These are phyloP conservation scores for Neosilurus mollespiculum DNA, from an alignment of 2,797 vertebrate genomes.

Conservation along the genomic window DNA sequence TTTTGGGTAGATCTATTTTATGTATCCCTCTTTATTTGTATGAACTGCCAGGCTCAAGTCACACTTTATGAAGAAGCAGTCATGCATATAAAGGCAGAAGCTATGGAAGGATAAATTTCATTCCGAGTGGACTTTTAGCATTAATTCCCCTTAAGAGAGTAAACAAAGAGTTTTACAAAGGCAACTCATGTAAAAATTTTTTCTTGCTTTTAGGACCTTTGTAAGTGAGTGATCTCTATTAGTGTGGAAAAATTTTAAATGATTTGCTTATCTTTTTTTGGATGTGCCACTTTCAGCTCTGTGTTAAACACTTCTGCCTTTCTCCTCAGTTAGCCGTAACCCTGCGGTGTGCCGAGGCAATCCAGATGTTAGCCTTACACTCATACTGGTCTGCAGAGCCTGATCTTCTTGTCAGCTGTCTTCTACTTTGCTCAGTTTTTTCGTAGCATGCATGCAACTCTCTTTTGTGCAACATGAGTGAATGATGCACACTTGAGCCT, in stretches of 20 bases:
- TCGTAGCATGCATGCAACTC: neutral
- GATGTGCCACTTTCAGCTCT: slow-evolving; percentile 5
- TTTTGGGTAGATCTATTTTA: slow-evolving; percentile 53
- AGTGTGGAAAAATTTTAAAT: neutral
- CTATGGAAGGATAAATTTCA: slow-evolving; percentile 66
- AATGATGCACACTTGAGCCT: neutral
- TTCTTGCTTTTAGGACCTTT: neutral
- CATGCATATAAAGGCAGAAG: slow-evolving; percentile 61
- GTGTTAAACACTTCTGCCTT: slow-evolving; percentile 7
- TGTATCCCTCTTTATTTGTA: slow-evolving; percentile 61
- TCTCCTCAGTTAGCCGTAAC: slow-evolving; percentile 6
- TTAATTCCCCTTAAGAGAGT: slow-evolving; percentile 36
- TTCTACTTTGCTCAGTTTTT: slow-evolving; percentile 32
- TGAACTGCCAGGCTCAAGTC: slow-evolving; percentile 41
- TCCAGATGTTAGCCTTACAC: slow-evolving; percentile 39
- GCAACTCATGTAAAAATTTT: neutral
- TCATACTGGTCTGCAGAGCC: slow-evolving; percentile 23
- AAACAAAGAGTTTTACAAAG: slow-evolving; percentile 50
- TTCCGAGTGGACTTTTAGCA: slow-evolving; percentile 51
- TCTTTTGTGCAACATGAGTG: slow-evolving; percentile 8
- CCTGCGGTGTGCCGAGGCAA: slow-evolving; percentile 2
- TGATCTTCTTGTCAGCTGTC: slow-evolving; percentile 5
- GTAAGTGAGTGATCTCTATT: neutral
- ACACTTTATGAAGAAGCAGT: slow-evolving; percentile 58
- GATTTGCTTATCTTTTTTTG: slow-evolving; percentile 10